phyloP scores from a whole-genome alignment of 2,888 invertebrate genomes.

The Lasius fuliginosus region DNA sequence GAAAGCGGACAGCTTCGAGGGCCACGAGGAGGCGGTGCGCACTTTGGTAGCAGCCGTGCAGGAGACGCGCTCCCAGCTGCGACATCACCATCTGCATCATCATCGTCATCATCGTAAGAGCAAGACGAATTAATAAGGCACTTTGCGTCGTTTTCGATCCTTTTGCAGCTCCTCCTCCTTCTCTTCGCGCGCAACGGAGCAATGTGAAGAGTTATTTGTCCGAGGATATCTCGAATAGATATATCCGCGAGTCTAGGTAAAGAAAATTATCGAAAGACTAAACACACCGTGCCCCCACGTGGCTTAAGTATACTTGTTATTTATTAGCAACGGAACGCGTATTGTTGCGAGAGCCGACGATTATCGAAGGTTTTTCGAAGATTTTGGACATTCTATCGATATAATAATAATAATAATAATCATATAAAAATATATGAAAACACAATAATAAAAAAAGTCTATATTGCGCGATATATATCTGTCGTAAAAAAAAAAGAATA shows the following conservation, averaged over 20 bases:
- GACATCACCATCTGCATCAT: constrained; percentile 83
- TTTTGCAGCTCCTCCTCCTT: not conserved
- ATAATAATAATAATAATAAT: constrained; percentile 29
- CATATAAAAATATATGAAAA: constrained; percentile 32
- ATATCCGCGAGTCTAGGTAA: constrained; percentile 36
- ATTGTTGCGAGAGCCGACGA: constrained; percentile 37
- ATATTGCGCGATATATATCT: constrained; percentile 39
- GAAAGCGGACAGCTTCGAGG: constrained; percentile 90
- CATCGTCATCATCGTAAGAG: constrained; percentile 84
- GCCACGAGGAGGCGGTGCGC: constrained; percentile 90
- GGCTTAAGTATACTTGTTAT: constrained; percentile 51
- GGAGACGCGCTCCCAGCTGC: constrained; percentile 88
- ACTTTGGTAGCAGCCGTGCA: constrained; percentile 90
- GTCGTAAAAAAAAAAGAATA: not conserved
- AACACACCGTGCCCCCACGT: constrained; percentile 20
- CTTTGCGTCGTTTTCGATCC: not conserved
- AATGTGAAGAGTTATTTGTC: constrained; percentile 1
- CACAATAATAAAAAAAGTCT: constrained; percentile 5
- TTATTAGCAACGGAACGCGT: constrained; percentile 45
- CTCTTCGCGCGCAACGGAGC: not conserved
- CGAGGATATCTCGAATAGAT: constrained; percentile 6
- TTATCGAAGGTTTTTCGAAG: constrained; percentile 49
- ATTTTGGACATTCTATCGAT: constrained; percentile 50
- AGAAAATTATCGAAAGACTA: constrained; percentile 44
- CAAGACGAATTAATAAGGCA: constrained; percentile 81